phyloP scores from a whole-genome alignment of 2,113 vertebrate species.

The Arothron firmamentum region DNA sequence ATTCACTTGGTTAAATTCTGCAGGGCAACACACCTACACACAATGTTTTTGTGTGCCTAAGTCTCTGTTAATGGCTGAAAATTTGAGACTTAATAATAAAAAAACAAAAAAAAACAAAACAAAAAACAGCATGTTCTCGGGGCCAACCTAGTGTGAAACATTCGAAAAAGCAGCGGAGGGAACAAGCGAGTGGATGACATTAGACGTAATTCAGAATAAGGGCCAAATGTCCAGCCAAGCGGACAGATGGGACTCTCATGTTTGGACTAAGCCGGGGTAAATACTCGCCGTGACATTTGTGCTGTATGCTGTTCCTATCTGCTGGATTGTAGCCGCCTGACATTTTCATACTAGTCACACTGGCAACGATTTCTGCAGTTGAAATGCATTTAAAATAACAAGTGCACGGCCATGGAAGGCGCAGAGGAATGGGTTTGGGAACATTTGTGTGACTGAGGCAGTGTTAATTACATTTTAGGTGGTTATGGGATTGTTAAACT shows the following conservation, averaged over 20 bases:
- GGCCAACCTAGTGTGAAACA: neutral
- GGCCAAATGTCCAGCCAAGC: constrained; percentile 61
- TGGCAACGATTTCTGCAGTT: constrained; percentile 41
- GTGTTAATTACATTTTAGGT: too few relatives aligned
- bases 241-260: constrained; percentile 53
- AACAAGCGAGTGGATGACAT: constrained; percentile 60
- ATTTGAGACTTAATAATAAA: neutral
- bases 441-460: neutral
- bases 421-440: neutral
- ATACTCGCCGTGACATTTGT: constrained; percentile 72
- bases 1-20: constrained; percentile 3
- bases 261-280: constrained; percentile 56
- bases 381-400: constrained; percentile 47
- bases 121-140: neutral
- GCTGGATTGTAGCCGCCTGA: constrained; percentile 54
- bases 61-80: too few relatives aligned
- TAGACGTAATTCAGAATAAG: constrained; percentile 60
- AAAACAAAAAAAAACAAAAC: neutral
- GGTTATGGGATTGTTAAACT: too few relatives aligned
- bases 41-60: too few relatives aligned
- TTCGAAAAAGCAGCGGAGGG: constrained; percentile 44
- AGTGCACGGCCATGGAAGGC: neutral
- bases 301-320: constrained; percentile 44
- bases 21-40: too few relatives aligned
- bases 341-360: constrained; percentile 64